Evolutionary conservation across 2,888 invertebrate genomes (phyloP), one percentile per base, ranked within the genome.

Genomic region (Agrotis puta): DNA sequence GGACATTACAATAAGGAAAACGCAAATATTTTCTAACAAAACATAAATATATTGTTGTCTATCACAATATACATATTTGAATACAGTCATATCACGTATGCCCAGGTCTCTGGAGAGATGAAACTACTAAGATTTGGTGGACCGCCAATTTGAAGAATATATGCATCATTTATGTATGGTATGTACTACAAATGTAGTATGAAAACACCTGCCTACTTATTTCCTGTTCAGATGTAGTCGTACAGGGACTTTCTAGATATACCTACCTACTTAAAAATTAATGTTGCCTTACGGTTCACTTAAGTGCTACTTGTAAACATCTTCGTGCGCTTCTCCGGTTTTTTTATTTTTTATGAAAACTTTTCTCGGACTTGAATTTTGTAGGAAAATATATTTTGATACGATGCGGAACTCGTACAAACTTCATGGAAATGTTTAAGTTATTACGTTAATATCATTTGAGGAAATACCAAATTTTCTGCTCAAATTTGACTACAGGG

Each of bases 11-110:
- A 74, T 54, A 70, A 65, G 81, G 70, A 81, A 81, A 80, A 81
- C 18, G 16, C 18, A 5, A 22, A 63, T 68, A 70, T 62, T 67
- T 64, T 59, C 67, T 56, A 18, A 62, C 67, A 59, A 54, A 48
- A 54, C 39, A 61, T 3, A 57, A 56, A 59, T 70, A 48, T 69
- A 58, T 81, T 65, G 68, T 74, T 64, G 67, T 53, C 47, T 65
- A 64, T 70, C 45, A 72, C 51, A 72, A 65, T 67, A 70, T 39
- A 39, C 39, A 39, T 72, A 74, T 59, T 74, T 16, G 76, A 69
- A 81, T 79, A 81, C 77, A 89, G 73, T 90, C 89, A 75, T 50
- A 75, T 85, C 92, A 91, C 89, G 92, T 90, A 33, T 79, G 68
- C 72, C 66, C 74, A 81, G 58, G 65, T 51, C 72, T 59, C 65